Percentiles rank a stretch among this genome's conserved stretches.
phyloP scores from a whole-genome alignment of 2,888 invertebrate genomes.

The Drosophila kuntzei region DNA sequence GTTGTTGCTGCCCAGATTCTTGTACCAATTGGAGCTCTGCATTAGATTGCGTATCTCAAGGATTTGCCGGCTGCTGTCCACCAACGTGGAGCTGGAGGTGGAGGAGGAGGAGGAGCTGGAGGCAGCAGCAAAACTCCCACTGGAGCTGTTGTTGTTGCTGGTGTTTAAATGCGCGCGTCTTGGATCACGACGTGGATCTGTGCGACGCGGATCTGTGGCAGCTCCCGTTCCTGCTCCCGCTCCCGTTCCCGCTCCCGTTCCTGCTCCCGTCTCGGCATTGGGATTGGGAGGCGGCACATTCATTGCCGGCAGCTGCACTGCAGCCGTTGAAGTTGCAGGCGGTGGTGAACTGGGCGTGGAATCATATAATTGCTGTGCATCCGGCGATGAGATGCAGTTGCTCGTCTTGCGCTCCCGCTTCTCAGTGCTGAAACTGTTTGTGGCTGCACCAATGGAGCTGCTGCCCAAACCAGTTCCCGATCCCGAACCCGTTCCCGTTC shows the following conservation, averaged over 20 bases:
- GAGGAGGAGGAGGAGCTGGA: background rate
- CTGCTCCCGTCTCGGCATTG: slow-evolving; percentile 14
- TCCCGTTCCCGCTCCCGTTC: background rate
- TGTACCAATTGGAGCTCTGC: slow-evolving; percentile 90
- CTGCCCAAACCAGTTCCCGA: background rate
- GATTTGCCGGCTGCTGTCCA: slow-evolving; percentile 83
- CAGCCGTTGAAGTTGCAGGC: background rate
- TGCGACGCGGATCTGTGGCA: slow-evolving; percentile 43
- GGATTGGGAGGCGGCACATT: background rate
- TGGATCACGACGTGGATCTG: slow-evolving; percentile 69
- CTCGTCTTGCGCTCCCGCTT: slow-evolving; percentile 61
- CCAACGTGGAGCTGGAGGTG: background rate
- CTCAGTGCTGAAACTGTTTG: background rate
- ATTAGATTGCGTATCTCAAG: slow-evolving; percentile 88
- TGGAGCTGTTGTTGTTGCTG: background rate
- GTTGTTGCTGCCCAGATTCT: slow-evolving; percentile 90
- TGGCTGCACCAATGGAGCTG: background rate
- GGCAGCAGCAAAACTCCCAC: slow-evolving; percentile 5
- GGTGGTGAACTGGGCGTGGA: slow-evolving; percentile 54
- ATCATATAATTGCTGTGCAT: slow-evolving; percentile 40
- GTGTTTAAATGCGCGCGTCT: slow-evolving; percentile 52
- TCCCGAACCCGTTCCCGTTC: background rate
- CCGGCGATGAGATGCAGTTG: slow-evolving; percentile 77
- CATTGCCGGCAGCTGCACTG: background rate
- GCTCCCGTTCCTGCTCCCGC: background rate